Percentiles rank a stretch among this genome's conserved stretches.
Conservation (phyloP, 2,113 vertebrate species). For the Nannospalax galili region DNA sequence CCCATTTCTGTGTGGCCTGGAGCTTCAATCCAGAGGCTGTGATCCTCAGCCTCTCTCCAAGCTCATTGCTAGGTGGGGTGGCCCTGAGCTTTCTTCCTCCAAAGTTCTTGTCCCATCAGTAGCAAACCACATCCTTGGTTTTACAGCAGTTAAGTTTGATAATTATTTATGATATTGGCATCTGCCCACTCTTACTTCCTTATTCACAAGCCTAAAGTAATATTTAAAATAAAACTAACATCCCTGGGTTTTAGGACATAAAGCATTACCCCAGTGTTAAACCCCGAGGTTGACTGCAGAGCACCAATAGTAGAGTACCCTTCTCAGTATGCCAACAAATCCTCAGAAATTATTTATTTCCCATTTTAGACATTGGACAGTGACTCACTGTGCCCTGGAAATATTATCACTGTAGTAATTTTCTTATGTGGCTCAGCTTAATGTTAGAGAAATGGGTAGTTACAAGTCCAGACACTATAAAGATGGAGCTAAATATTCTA, state of each 20-base stretch:
- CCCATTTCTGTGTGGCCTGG: slow-evolving; percentile 54
- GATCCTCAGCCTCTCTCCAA: neutral
- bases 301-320: neutral
- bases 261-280: slow-evolving; percentile 8
- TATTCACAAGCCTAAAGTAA: slow-evolving; percentile 19
- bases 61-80: neutral
- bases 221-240: neutral
- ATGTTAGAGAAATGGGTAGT: slow-evolving; percentile 84
- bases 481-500: slow-evolving; percentile 76
- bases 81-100: slow-evolving; percentile 27
- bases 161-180: slow-evolving; percentile 52
- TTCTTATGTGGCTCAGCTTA: slow-evolving; percentile 83
- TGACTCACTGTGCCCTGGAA: slow-evolving; percentile 88
- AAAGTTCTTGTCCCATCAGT: neutral
- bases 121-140: slow-evolving; percentile 52
- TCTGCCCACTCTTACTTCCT: slow-evolving; percentile 17
- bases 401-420: slow-evolving; percentile 85
- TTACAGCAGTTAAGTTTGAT: slow-evolving; percentile 39
- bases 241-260: neutral
- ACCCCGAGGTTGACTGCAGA: slow-evolving; percentile 37
- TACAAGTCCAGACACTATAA: slow-evolving; percentile 81
- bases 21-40: slow-evolving; percentile 37
- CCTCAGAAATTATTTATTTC: slow-evolving; percentile 84
- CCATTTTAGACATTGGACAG: slow-evolving; percentile 84
- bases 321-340: slow-evolving; percentile 74